Evolutionary conservation across 2,888 invertebrate genomes (phyloP).

Genomic region (Caenorhabditis drosophilae): DNA sequence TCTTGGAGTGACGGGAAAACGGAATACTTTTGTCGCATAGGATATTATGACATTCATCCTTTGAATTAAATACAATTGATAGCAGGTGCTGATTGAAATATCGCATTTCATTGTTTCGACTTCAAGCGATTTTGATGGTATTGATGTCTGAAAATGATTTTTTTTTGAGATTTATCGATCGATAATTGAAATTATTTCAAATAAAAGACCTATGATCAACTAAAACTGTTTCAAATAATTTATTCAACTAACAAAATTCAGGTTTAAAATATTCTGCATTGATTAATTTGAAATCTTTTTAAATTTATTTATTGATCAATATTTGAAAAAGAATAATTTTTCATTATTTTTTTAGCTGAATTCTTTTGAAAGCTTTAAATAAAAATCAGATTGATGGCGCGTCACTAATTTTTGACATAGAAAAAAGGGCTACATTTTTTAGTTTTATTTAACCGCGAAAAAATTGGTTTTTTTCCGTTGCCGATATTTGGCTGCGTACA

Average conservation of each 20-base stretch:
- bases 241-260: too few relatives aligned
- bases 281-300: too few relatives aligned
- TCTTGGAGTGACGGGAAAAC: background rate
- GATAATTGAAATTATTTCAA: background rate
- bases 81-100: constrained; percentile 12
- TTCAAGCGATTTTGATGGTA: constrained; percentile 26
- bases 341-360: too few relatives aligned
- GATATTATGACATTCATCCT: constrained; percentile 21
- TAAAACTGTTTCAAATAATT: too few relatives aligned
- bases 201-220: too few relatives aligned
- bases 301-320: too few relatives aligned
- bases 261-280: too few relatives aligned
- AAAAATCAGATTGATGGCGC: too few relatives aligned
- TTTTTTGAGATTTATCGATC: background rate
- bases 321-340: too few relatives aligned
- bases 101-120: constrained; percentile 23
- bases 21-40: constrained; percentile 16
- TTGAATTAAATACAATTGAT: constrained; percentile 22
- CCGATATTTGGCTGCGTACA: too few relatives aligned
- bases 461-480: background rate
- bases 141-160: constrained; percentile 10
- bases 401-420: too few relatives aligned
- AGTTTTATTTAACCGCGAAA: background rate
- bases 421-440: too few relatives aligned
- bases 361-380: background rate